A percentile compares a stretch with the other conserved stretches of the same genome.
Evolutionary conservation across 1,140 invertebrate genomes (phyloP).

Genomic region (Leptinotarsa undecemlineata): DNA sequence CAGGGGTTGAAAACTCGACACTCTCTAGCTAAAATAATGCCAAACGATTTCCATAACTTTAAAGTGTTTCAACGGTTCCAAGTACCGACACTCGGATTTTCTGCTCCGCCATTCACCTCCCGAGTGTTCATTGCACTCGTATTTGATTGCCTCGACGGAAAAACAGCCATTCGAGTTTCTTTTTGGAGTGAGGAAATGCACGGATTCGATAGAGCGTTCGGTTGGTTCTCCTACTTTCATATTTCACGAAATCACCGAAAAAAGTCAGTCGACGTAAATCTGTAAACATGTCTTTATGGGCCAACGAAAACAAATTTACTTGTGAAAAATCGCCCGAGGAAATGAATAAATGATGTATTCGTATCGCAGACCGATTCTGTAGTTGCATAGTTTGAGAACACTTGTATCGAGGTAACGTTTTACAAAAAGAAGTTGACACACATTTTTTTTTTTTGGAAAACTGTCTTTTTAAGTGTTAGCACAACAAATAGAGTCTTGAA

Average conservation of each 20-base stretch:
- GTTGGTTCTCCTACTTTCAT: neutral
- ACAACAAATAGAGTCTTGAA: too few species aligned
- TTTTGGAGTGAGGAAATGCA: neutral
- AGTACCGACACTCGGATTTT: neutral
- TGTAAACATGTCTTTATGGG: neutral
- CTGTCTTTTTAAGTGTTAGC: too few species aligned
- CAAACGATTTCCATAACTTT: neutral
- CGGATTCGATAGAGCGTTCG: neutral
- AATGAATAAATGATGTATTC: neutral
- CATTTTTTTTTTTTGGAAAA: too few species aligned
- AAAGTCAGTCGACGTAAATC: neutral
- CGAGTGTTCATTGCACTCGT: constrained; percentile 1
- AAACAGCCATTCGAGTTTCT: neutral
- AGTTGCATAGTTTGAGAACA: neutral
- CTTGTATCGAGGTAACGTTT: neutral
- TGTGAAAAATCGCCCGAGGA: neutral
- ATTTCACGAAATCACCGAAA: neutral
- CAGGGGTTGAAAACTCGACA: too few species aligned
- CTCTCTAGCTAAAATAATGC: neutral
- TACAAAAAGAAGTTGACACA: too few species aligned
- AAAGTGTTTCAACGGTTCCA: neutral
- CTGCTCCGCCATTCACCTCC: neutral
- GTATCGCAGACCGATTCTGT: neutral
- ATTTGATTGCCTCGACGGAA: constrained; percentile 4
- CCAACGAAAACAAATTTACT: constrained; percentile 2